Conservation (phyloP, 2,113 vertebrate species). For the Drymodes brunneopygia region DNA sequence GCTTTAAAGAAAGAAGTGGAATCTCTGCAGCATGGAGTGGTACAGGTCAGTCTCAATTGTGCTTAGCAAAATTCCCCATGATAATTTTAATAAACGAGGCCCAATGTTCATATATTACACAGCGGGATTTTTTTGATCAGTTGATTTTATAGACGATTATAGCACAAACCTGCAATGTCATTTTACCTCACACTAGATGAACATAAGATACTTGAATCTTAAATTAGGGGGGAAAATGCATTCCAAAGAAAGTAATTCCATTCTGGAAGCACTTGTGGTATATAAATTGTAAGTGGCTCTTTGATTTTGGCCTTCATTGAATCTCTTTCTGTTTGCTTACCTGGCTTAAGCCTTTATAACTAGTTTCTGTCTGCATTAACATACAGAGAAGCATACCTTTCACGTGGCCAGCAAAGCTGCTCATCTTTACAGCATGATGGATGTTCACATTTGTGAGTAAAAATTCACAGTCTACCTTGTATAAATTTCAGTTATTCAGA, state of each 20-base stretch:
- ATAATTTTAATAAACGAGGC: neutral
- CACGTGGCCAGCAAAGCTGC: neutral
- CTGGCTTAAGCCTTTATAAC: neutral
- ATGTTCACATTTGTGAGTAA: neutral
- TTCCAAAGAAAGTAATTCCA: neutral
- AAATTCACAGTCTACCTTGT: neutral
- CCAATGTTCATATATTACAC: fast-evolving
- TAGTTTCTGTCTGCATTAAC: neutral
- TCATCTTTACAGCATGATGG: neutral
- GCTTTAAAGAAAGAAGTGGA: neutral
- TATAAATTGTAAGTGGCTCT: neutral
- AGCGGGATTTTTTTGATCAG: neutral
- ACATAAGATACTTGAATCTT: neutral
- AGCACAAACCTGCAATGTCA: neutral
- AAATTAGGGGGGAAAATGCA: fast-evolving
- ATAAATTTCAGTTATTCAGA: neutral
- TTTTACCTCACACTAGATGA: neutral
- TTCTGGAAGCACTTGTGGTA: neutral
- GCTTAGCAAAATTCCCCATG: neutral
- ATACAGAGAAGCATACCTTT: neutral
- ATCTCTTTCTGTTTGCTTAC: neutral
- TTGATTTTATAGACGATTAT: neutral
- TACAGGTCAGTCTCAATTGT: neutral
- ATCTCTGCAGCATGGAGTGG: neutral
- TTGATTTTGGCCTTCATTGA: neutral